These are phyloP conservation scores for Glaucomys volans DNA, from an alignment of 2,113 vertebrate genomes.

Conservation along the genomic window DNA sequence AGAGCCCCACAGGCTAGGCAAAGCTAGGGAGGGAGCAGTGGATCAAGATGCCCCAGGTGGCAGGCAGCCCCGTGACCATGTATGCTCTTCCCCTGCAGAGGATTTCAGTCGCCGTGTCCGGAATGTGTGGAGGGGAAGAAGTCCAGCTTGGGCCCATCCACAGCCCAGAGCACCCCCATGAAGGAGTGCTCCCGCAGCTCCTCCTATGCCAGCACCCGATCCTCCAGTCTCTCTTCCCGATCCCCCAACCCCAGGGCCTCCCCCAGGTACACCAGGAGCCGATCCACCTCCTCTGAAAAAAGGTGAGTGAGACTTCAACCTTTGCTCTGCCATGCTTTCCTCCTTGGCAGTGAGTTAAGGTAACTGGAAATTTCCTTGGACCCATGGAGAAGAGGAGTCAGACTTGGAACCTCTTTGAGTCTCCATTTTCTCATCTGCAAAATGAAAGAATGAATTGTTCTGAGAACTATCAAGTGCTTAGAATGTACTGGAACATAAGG, in stretches of 20 bases:
- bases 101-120: slow-evolving; percentile 86
- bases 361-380: neutral
- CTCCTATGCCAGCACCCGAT: slow-evolving; percentile 85
- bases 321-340: neutral
- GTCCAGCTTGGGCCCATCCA: slow-evolving; percentile 69
- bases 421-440: neutral
- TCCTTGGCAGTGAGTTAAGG: neutral
- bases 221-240: slow-evolving; percentile 88
- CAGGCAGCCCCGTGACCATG: neutral
- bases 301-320: slow-evolving; percentile 80
- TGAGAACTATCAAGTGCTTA: neutral
- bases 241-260: slow-evolving; percentile 87
- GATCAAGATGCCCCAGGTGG: neutral
- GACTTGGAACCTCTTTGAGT: neutral
- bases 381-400: neutral
- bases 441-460: neutral
- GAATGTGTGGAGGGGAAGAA: slow-evolving; percentile 84
- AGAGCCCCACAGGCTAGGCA: neutral
- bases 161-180: slow-evolving; percentile 78
- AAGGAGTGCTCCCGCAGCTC: slow-evolving; percentile 83
- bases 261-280: slow-evolving; percentile 90
- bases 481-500: neutral
- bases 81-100: slow-evolving; percentile 82
- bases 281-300: slow-evolving; percentile 90
- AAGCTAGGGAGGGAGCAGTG: neutral